phyloP scores from a whole-genome alignment of 2,797 vertebrate species.

The Dermochelys coriacea region DNA sequence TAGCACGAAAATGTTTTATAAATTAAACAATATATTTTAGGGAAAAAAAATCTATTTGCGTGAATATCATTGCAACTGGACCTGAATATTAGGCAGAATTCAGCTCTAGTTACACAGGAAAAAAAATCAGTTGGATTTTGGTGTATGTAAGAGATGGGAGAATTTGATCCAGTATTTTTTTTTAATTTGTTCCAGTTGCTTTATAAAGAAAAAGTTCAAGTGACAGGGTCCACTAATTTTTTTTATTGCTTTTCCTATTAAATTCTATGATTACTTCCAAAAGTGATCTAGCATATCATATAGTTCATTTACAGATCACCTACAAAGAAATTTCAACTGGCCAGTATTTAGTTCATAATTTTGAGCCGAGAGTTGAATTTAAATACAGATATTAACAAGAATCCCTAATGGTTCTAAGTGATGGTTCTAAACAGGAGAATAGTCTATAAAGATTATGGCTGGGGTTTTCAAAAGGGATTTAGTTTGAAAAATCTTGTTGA shows the following conservation, averaged over 20 bases:
- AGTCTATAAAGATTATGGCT: neutral
- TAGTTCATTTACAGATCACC: neutral
- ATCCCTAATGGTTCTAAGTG: neutral
- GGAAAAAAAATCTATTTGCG: neutral
- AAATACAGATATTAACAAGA: neutral
- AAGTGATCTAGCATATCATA: neutral
- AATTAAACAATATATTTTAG: neutral
- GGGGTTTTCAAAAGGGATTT: neutral
- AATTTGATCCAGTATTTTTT: neutral
- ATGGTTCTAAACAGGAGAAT: neutral
- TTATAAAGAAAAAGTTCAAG: neutral
- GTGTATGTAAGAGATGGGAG: neutral
- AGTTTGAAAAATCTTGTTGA: neutral
- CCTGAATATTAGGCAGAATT: neutral
- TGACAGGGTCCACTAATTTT: neutral
- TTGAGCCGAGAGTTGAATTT: neutral
- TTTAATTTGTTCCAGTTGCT: neutral
- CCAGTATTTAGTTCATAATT: neutral
- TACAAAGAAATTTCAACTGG: neutral
- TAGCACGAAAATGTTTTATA: neutral
- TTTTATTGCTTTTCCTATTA: neutral
- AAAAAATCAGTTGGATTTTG: neutral
- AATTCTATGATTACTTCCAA: neutral
- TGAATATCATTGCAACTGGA: neutral
- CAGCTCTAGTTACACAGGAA: neutral